Conservation (phyloP, 2,113 vertebrate genomes). For the Lynx canadensis region DNA sequence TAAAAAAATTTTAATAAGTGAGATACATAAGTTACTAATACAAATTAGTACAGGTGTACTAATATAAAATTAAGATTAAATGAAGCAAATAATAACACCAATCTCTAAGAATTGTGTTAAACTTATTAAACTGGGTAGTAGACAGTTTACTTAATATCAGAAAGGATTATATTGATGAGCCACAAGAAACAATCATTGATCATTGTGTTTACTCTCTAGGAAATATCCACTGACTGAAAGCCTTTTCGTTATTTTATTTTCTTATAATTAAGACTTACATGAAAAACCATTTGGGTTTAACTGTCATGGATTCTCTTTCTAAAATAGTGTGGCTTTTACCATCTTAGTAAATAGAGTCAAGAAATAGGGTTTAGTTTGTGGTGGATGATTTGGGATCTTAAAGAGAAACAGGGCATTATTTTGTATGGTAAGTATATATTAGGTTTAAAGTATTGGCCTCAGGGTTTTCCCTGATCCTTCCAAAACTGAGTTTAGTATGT, state of each 20-base stretch:
- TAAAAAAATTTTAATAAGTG: neutral
- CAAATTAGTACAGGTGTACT: neutral
- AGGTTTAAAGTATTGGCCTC: neutral
- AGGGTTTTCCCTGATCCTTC: neutral
- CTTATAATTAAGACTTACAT: neutral
- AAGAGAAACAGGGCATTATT: neutral
- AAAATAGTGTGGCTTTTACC: neutral
- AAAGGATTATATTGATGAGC: neutral
- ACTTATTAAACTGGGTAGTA: neutral
- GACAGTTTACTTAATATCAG: neutral
- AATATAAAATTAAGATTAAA: conserved; percentile 2
- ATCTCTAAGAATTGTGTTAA: neutral
- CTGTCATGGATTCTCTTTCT: neutral
- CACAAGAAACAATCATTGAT: neutral
- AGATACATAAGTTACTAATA: neutral
- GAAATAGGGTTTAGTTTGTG: neutral
- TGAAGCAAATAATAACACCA: neutral
- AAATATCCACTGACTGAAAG: neutral
- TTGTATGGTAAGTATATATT: neutral
- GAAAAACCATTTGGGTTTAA: neutral
- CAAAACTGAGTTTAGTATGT: neutral
- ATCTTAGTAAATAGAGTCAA: neutral
- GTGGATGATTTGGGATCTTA: neutral
- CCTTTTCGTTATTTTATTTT: neutral
- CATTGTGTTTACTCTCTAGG: neutral